Base-by-base conservation (phyloP, 2,113 vertebrate species). In the Columbina picui region DNA sequence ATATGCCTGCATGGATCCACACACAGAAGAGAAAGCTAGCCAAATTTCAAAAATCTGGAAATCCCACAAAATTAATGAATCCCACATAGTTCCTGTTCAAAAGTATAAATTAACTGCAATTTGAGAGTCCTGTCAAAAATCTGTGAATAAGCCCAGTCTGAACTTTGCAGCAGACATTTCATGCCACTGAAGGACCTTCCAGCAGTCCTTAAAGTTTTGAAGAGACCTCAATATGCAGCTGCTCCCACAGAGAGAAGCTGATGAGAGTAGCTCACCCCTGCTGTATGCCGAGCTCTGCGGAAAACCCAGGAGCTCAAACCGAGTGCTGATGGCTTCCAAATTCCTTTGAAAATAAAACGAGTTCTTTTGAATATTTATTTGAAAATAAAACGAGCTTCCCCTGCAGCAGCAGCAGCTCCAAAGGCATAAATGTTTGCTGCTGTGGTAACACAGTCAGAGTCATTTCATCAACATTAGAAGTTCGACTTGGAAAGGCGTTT, bases 11-110 rank as follows among this genome's bases (percentile, higher is more conserved):
- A 64, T 10, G 12, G 60, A 87, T 57, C 4, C 52, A 50, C 36
- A 50, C 7, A 32, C 49, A 89, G 43, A 87, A 55, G 34, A 57
- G 50, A 90, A 75, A 89, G 36, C n/a, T 14, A 93, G 52, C 5
- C 39, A 89, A 71, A 84, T 81, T 63, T 88, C 30, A 94, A 78
- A 90, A 93, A 84, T 45, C 36, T 56, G 71, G 38, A 90, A 95
- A 90, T 61, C 60, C 34, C 43, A 79, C 63, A 64, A 80, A 92
- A 86, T 70, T 59, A 70, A 41, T 39, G 21, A 88, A 90, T 75
- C 34, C 60, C 32, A 21, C 39, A 22, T 6, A 43, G 22, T 32
- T 79, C 47, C 69, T 64, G 17, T 65, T 76, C 45, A 56, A 79
- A 94, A 82, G 43, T 20, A 85, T 45, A 84, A 87, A 71, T 59